Percentiles rank a stretch among this genome's conserved stretches.
phyloP scores from a whole-genome alignment of 2,797 vertebrate species.

The Huso huso region DNA sequence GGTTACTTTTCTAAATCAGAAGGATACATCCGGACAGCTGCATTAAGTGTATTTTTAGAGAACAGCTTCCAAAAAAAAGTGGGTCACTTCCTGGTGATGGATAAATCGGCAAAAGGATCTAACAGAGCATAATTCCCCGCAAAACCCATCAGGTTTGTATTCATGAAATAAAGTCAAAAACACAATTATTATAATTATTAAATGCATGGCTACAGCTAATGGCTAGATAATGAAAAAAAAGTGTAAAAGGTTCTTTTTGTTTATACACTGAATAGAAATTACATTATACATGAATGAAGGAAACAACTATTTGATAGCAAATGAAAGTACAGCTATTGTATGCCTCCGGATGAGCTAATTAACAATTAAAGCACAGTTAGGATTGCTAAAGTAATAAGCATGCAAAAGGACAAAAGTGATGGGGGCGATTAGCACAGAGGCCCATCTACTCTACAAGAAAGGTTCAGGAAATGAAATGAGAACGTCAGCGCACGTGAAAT shows the following conservation, averaged over 20 bases:
- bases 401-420: constrained; percentile 2
- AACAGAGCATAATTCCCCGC: no score
- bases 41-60: no score
- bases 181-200: background rate
- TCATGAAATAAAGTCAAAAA: background rate
- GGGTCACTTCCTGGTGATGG: no score
- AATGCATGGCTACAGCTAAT: background rate
- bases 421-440: background rate
- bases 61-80: no score
- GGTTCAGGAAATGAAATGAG: background rate
- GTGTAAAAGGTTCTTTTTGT: no score
- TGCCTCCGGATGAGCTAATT: background rate
- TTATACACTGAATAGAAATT: background rate
- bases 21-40: no score
- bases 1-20: no score
- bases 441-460: background rate
- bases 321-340: background rate
- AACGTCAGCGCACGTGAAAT: background rate
- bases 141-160: no score
- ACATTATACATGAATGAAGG: background rate
- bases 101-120: no score
- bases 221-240: no score
- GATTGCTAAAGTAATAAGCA: background rate
- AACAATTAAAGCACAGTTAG: constrained; percentile 4
- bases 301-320: background rate